Conservation (phyloP, 2,113 vertebrate genomes). For the Ctenomys sociabilis region DNA sequence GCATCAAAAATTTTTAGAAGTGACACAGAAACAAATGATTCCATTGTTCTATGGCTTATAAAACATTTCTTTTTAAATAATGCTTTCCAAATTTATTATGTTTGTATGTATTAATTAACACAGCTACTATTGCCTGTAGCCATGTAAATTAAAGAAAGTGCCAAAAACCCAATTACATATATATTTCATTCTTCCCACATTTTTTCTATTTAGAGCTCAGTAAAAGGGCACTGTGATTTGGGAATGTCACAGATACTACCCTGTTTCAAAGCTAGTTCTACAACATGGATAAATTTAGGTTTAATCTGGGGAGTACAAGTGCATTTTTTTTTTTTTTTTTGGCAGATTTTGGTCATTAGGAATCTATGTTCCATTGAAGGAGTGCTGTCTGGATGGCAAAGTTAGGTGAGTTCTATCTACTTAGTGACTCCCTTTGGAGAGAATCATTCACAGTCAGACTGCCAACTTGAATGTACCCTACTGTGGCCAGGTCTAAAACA, state of each 20-base stretch:
- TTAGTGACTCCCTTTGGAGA: not conserved
- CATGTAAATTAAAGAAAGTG: not conserved
- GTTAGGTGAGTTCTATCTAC: not conserved
- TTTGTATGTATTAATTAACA: not conserved
- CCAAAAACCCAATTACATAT: not conserved
- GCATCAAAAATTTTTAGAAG: conserved; percentile 15
- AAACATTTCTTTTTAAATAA: not conserved
- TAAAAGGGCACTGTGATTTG: not conserved
- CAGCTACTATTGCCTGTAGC: not conserved
- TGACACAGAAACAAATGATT: not conserved
- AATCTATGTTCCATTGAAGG: not conserved
- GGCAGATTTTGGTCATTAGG: not conserved
- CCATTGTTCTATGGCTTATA: not conserved
- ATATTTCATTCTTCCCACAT: not conserved
- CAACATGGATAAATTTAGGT: not conserved
- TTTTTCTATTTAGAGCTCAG: not conserved
- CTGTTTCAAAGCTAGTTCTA: not conserved
- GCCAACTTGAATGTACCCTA: not conserved
- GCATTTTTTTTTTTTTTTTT: not conserved
- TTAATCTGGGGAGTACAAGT: not conserved
- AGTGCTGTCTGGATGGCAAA: not conserved
- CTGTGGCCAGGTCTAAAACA: not conserved
- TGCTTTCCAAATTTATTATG: not conserved
- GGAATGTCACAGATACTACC: not conserved
- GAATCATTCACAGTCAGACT: not conserved